Evolutionary conservation across 2,113 vertebrate genomes (phyloP).

Genomic region (Xiphophorus hellerii): DNA sequence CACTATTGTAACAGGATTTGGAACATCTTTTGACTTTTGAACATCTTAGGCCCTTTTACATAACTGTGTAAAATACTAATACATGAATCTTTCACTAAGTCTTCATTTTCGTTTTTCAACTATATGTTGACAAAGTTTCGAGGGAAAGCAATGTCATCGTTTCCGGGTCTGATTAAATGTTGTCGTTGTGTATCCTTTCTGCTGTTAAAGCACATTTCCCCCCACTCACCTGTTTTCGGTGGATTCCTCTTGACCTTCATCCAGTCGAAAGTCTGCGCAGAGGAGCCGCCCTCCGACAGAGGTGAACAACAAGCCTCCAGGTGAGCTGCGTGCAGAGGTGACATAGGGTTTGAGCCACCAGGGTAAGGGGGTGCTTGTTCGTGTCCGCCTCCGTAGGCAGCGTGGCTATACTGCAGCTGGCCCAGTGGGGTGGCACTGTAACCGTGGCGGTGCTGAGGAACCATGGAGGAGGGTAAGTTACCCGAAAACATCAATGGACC

Average conservation of each 20-base stretch:
- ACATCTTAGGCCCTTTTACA: not conserved
- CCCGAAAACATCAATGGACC: slow-evolving; percentile 92
- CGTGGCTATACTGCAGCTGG: slow-evolving; percentile 87
- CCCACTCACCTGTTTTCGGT: slow-evolving; percentile 94
- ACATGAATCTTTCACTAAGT: no score
- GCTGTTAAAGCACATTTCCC: not conserved
- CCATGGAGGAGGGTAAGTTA: slow-evolving; percentile 86
- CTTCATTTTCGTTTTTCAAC: not conserved
- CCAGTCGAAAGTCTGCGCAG: slow-evolving; percentile 98
- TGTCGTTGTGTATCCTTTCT: not conserved
- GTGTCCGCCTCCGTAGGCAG: slow-evolving; percentile 88
- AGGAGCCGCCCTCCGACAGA: slow-evolving; percentile 85
- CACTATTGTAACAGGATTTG: not conserved
- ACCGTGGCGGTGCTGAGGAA: slow-evolving; percentile 88
- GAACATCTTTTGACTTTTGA: not conserved
- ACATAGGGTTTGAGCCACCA: slow-evolving; percentile 87
- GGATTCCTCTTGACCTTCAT: slow-evolving; percentile 99
- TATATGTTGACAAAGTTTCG: not conserved
- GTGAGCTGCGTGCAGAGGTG: slow-evolving; percentile 88
- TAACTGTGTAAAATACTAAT: not conserved
- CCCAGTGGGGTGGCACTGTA: slow-evolving; percentile 86
- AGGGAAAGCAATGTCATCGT: not conserved
- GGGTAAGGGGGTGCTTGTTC: slow-evolving; percentile 86
- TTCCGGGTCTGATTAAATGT: not conserved
- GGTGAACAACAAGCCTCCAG: slow-evolving; percentile 90